phyloP scores from a whole-genome alignment of 2,888 invertebrate genomes.

The Crepidodera aurea region DNA sequence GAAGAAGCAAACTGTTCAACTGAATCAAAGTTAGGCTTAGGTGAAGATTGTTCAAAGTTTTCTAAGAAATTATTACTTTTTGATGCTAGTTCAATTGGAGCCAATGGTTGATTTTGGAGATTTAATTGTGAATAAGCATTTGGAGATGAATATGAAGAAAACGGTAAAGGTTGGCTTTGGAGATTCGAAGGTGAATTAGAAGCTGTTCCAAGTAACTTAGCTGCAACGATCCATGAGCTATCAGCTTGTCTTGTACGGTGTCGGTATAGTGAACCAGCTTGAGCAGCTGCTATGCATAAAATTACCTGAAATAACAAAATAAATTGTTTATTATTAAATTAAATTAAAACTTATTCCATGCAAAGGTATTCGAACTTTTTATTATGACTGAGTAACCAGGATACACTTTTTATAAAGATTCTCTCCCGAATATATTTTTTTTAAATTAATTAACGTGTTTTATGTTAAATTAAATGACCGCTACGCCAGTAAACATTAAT shows the following conservation, averaged over 20 bases:
- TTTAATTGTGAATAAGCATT: no score
- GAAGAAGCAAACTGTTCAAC: background rate
- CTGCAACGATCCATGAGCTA: background rate
- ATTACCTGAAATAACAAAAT: background rate
- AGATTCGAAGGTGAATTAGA: no score
- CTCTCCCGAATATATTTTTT: no score
- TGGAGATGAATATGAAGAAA: no score
- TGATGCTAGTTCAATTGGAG: background rate
- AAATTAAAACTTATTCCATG: no score
- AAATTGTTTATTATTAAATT: background rate
- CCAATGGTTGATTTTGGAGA: background rate
- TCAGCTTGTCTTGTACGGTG: background rate
- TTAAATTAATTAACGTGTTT: no score
- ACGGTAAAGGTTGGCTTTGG: no score
- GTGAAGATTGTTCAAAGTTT: background rate
- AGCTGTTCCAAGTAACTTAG: background rate
- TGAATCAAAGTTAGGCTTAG: background rate
- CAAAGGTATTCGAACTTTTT: no score
- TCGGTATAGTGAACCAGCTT: background rate
- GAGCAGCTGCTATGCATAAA: background rate
- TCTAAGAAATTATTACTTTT: background rate
- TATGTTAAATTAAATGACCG: no score
- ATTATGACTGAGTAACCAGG: no score
- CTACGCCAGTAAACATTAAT: no score
- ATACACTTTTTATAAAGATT: no score